phyloP scores from a whole-genome alignment of 2,113 vertebrate species.

The Coryphaenoides rupestris region DNA sequence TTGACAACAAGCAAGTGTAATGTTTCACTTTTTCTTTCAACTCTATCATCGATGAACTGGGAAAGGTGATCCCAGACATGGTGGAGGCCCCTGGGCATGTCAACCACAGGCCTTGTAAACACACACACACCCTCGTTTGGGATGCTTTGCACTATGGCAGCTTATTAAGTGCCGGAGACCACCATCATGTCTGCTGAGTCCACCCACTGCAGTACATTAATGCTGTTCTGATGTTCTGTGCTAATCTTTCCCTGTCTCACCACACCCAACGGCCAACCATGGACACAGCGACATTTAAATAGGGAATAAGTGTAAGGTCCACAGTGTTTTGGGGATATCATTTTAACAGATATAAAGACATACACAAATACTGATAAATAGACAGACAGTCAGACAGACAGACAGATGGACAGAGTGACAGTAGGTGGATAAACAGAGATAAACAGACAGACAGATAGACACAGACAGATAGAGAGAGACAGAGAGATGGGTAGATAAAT shows the following conservation, averaged over 20 bases:
- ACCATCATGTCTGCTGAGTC: conserved; percentile 25
- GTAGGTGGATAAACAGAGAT: no score
- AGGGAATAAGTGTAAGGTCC: no score
- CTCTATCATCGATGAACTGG: conserved; percentile 27
- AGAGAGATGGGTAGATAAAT: neutral
- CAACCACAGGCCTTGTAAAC: conserved; percentile 41
- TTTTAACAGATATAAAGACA: neutral
- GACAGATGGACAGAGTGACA: neutral
- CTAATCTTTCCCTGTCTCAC: no score
- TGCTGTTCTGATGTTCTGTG: neutral
- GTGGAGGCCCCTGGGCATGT: conserved; percentile 13
- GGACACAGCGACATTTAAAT: no score
- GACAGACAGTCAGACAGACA: neutral
- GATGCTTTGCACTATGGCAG: neutral
- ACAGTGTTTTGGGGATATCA: neutral
- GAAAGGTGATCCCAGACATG: conserved; percentile 55
- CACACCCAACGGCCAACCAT: no score
- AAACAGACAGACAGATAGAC: neutral
- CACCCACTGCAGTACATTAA: conserved; percentile 36
- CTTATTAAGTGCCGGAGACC: neutral
- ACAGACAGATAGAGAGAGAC: neutral
- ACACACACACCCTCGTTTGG: conserved; percentile 34
- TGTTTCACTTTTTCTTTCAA: neutral
- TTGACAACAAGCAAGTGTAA: conserved; percentile 19
- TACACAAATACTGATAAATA: neutral